Percentiles rank a stretch among this genome's conserved stretches.
Conservation (phyloP, 2,113 vertebrate species). For the Heterocephalus glaber region DNA sequence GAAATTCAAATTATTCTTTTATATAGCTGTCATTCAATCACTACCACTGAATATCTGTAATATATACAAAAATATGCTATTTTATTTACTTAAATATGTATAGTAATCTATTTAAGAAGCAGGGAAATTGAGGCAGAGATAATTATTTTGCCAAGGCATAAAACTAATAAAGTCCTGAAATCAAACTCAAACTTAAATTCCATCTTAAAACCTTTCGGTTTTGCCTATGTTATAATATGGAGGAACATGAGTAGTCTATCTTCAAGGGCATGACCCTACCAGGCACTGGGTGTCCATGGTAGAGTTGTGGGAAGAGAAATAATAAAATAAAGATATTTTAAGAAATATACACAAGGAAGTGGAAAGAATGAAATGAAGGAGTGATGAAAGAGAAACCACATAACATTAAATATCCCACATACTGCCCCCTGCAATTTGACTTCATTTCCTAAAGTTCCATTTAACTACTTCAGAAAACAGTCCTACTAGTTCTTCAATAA, state of each 20-base stretch:
- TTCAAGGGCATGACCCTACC: background rate
- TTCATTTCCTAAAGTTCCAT: constrained; percentile 23
- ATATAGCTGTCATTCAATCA: background rate
- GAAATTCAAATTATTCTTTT: background rate
- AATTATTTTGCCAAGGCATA: background rate
- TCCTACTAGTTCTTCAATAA: background rate
- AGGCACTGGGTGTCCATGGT: background rate
- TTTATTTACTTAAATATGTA: background rate
- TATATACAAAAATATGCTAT: background rate
- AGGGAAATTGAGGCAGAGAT: background rate
- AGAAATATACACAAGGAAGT: background rate
- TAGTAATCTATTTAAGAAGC: background rate
- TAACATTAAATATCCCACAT: background rate
- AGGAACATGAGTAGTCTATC: background rate
- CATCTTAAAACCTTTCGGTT: background rate
- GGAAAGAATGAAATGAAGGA: background rate
- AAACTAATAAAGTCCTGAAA: background rate
- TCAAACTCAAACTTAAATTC: background rate
- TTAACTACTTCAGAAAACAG: background rate
- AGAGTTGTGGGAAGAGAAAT: background rate
- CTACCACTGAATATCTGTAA: background rate
- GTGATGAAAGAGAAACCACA: background rate
- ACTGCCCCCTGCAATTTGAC: background rate
- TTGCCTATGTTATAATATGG: background rate
- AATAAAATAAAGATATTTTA: background rate